Percentiles rank a stretch among this genome's conserved stretches.
Evolutionary conservation across 23 tunicate species (phyloP).

Genomic region (Halocynthia aurantium): DNA sequence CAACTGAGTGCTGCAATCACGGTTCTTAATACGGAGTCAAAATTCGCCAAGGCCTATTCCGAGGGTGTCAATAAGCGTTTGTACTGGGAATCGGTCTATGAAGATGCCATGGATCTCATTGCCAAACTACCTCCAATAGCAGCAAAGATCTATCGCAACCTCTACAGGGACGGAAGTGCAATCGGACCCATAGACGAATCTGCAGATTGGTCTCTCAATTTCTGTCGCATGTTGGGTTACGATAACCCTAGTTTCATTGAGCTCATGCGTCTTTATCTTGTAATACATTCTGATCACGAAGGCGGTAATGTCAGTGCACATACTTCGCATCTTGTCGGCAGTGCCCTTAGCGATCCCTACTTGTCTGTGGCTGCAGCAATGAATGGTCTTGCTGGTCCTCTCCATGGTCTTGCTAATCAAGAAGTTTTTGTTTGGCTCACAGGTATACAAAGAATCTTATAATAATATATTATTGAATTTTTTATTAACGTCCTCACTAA

Average conservation of each 20-base stretch:
- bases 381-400: constrained; percentile 99
- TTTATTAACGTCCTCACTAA: not conserved
- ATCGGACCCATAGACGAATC: constrained; percentile 71
- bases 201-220: constrained; percentile 98
- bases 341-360: constrained; percentile 92
- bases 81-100: constrained; percentile 94
- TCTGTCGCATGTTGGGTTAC: constrained; percentile 92
- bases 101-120: constrained; percentile 95
- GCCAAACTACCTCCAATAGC: constrained; percentile 96
- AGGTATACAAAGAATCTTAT: not conserved
- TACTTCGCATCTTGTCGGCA: constrained; percentile 92
- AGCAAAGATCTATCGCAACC: constrained; percentile 88
- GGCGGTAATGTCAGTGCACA: constrained; percentile 97
- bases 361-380: constrained; percentile 85
- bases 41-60: constrained; percentile 84
- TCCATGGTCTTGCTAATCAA: constrained; percentile 96
- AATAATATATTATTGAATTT: not conserved
- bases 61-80: constrained; percentile 79
- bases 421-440: constrained; percentile 98
- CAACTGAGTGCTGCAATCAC: constrained; percentile 85
- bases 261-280: constrained; percentile 87
- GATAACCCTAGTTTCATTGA: constrained; percentile 78
- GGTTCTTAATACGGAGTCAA: constrained; percentile 80
- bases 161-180: constrained; percentile 76
- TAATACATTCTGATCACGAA: constrained; percentile 95